phyloP scores from a whole-genome alignment of 2,888 invertebrate genomes.

The Clivina fossor region DNA sequence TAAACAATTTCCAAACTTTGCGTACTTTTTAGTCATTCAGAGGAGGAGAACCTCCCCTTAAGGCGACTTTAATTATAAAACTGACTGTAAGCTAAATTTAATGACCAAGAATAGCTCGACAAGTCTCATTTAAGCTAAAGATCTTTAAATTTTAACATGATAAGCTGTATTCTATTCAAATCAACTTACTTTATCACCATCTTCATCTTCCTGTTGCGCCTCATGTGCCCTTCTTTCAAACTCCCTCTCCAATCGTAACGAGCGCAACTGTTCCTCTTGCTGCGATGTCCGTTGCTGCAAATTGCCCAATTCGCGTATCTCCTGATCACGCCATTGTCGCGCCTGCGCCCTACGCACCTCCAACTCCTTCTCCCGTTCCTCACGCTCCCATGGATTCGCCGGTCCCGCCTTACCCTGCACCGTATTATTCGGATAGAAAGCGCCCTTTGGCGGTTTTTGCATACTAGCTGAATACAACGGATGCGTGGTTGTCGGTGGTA shows the following conservation, averaged over 20 bases:
- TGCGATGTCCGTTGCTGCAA: slow-evolving; percentile 70
- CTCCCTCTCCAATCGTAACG: slow-evolving; percentile 89
- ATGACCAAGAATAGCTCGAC: too few relatives aligned
- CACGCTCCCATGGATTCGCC: slow-evolving; percentile 89
- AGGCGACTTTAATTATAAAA: too few relatives aligned
- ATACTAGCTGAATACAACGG: slow-evolving; percentile 74
- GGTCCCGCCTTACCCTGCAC: slow-evolving; percentile 43
- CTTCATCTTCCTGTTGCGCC: slow-evolving; percentile 68
- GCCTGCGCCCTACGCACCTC: slow-evolving; percentile 75
- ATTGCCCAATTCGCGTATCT: slow-evolving; percentile 76
- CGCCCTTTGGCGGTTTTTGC: slow-evolving; percentile 72
- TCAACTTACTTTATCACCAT: slow-evolving; percentile 63
- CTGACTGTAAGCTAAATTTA: too few relatives aligned
- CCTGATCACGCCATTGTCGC: slow-evolving; percentile 80
- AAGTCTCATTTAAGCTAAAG: too few relatives aligned
- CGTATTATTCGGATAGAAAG: slow-evolving; percentile 61
- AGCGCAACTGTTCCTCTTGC: slow-evolving; percentile 85
- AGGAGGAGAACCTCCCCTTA: too few relatives aligned
- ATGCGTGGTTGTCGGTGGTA: slow-evolving; percentile 71
- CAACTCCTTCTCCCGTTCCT: slow-evolving; percentile 79
- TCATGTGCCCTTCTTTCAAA: slow-evolving; percentile 90
- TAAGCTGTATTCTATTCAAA: not conserved
- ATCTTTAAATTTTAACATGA: too few relatives aligned
- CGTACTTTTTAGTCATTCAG: too few relatives aligned
- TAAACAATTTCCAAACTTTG: too few relatives aligned